Percentiles rank a stretch among this genome's conserved stretches.
Conservation (phyloP, 2,113 vertebrate species). For the Myiozetetes cayanensis region DNA sequence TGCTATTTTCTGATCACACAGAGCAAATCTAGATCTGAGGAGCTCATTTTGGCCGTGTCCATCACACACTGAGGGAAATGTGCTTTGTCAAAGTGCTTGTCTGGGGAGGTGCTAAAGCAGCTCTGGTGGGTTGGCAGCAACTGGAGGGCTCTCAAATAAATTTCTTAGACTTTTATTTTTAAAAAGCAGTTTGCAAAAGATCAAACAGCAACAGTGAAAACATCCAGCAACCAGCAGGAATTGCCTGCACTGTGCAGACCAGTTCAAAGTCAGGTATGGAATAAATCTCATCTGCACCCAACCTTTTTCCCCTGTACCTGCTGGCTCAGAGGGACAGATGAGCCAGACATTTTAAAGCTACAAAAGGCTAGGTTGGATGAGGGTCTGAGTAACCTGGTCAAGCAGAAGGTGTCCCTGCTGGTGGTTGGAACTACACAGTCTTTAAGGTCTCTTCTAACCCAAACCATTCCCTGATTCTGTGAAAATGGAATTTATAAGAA, state of each 20-base stretch:
- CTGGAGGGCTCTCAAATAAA: background rate
- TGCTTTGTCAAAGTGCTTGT: background rate
- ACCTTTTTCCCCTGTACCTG: background rate
- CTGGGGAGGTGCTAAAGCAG: background rate
- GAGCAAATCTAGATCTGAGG: background rate
- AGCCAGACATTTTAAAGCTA: background rate
- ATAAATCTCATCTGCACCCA: background rate
- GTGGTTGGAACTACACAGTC: background rate
- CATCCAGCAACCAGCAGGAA: background rate
- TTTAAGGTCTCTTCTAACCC: background rate
- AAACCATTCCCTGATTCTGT: background rate
- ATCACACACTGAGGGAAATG: background rate
- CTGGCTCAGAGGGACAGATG: background rate
- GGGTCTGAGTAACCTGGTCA: background rate
- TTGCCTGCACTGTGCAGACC: background rate
- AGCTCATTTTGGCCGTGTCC: background rate
- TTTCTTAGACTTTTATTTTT: background rate
- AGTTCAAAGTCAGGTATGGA: background rate
- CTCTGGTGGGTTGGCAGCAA: background rate
- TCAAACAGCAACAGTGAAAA: background rate
- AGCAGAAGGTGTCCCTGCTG: background rate
- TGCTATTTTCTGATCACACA: background rate
- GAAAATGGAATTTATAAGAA: background rate
- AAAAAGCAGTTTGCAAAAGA: background rate
- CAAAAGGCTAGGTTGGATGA: background rate